Base-by-base conservation (phyloP, 2,888 invertebrate species). In the Hyppa rectilinea region DNA sequence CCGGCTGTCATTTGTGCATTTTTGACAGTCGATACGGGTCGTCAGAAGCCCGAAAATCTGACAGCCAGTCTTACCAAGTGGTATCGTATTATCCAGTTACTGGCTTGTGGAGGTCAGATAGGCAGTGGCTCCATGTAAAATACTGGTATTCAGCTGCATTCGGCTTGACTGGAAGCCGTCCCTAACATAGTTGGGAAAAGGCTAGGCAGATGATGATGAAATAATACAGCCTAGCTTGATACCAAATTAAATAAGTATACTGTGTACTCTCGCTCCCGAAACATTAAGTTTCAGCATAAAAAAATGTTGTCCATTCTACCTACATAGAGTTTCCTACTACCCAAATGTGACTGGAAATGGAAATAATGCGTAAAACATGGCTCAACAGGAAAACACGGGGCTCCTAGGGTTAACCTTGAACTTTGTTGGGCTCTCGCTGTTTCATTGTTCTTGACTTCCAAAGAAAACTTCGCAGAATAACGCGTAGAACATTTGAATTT, bases 391-490 rank as follows among this genome's bases (percentile, higher is more conserved):
- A 60, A 67, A 62, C 60, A 64, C 47, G 34, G 34, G 36, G 45
- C 50, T 69, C 17, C 45, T 60, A 64, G 66, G 43, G n/a, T 47
- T 62, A n/a, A 58, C 82, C 84, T 78, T 83, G 71, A 80, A 74
- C 71, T 76, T 72, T 67, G 56, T 68, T 55, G 53, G 55, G 62
- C 38, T 67, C 34, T 34, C 29, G 29, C 34, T 23, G n/a, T 61
- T 56, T 47, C 53, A 70, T 83, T 78, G 78, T 78, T 78, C 55
- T 75, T 40, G 62, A 66, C 59, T 74, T 72, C 53, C 56, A 65
- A 75, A 74, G 69, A 64, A 75, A 75, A 83, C 62, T 74, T 80
- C 23, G 17, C 49, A 17, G 17, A 66, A 71, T 55, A 20, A 29
- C 36, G 23, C 2, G 29, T 55, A 55, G 49, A 43, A 52, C 26